Conservation (phyloP, 2,888 invertebrate genomes). For the Tinea trinotella region DNA sequence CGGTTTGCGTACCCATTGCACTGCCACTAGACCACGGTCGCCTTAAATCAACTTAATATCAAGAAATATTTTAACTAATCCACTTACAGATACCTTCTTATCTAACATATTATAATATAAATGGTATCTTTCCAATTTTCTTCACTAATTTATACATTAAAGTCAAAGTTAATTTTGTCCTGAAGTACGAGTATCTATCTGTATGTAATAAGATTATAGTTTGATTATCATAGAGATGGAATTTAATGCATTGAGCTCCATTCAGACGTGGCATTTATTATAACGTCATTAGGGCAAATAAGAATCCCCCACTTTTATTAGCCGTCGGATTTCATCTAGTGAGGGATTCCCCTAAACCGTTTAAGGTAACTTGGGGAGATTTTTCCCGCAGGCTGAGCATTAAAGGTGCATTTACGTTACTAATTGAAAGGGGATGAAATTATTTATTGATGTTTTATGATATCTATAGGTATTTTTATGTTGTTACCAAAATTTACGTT, state of each 20-base stretch:
- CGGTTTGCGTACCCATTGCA: too few species aligned
- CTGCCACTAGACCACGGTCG: too few species aligned
- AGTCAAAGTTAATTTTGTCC: too few species aligned
- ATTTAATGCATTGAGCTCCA: neutral
- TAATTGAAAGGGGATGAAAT: slow-evolving; percentile 44
- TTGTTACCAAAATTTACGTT: too few species aligned
- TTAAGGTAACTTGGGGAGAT: slow-evolving; percentile 35
- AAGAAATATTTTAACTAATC: too few species aligned
- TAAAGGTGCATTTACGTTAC: slow-evolving; percentile 57
- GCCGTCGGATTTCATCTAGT: slow-evolving; percentile 39
- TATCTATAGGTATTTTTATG: too few species aligned
- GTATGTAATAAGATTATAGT: neutral
- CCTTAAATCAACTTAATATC: too few species aligned
- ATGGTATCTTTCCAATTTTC: too few species aligned
- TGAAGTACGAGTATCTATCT: too few species aligned
- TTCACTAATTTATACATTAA: too few species aligned
- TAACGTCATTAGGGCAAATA: slow-evolving; percentile 31
- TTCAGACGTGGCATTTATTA: slow-evolving; percentile 25
- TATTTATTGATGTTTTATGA: neutral
- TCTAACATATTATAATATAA: too few species aligned
- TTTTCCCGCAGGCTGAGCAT: slow-evolving; percentile 49
- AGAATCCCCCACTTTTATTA: slow-evolving; percentile 28
- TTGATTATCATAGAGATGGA: slow-evolving; percentile 2
- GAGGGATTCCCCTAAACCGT: slow-evolving; percentile 50
- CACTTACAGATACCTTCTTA: too few species aligned